Evolutionary conservation across 2,797 vertebrate genomes (phyloP).

Genomic region (Epinephelus awoara): DNA sequence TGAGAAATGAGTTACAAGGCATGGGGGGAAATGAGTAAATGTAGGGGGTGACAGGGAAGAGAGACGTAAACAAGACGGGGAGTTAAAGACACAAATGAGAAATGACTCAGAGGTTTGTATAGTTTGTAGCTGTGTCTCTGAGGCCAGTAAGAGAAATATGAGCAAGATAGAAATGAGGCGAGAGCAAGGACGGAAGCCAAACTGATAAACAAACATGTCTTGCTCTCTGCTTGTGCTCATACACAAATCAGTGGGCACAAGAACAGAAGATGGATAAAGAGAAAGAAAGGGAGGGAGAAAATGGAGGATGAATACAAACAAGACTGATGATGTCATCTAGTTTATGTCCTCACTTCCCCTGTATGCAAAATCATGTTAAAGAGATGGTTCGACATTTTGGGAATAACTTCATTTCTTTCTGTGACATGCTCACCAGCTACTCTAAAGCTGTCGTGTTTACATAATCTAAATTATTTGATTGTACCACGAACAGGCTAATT

Average conservation of each 20-base stretch:
- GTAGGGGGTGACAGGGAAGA: slow-evolving; percentile 23
- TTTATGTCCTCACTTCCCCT: background rate
- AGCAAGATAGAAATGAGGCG: slow-evolving; percentile 40
- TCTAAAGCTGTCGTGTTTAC: background rate
- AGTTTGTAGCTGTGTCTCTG: slow-evolving; percentile 36
- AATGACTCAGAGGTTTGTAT: slow-evolving; percentile 45
- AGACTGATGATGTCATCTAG: background rate
- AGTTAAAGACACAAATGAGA: slow-evolving; percentile 37
- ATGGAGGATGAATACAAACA: slow-evolving; percentile 12
- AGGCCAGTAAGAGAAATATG: slow-evolving; percentile 47
- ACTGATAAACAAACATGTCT: slow-evolving; percentile 47
- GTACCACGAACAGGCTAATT: background rate
- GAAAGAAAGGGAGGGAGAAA: background rate
- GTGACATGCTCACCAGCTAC: background rate
- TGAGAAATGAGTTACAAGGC: slow-evolving; percentile 6
- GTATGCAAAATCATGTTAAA: background rate
- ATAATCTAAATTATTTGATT: background rate
- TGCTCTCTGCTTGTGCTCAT: slow-evolving; percentile 5
- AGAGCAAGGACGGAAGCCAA: slow-evolving; percentile 46
- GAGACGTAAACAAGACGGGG: slow-evolving; percentile 40
- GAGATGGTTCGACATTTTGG: background rate
- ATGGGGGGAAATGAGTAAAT: slow-evolving; percentile 41
- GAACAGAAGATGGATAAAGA: slow-evolving; percentile 30
- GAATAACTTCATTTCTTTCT: background rate
- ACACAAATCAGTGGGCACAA: slow-evolving; percentile 32